phyloP scores from a whole-genome alignment of 2,113 vertebrate genomes.

The Brachypodius melanocephalos region DNA sequence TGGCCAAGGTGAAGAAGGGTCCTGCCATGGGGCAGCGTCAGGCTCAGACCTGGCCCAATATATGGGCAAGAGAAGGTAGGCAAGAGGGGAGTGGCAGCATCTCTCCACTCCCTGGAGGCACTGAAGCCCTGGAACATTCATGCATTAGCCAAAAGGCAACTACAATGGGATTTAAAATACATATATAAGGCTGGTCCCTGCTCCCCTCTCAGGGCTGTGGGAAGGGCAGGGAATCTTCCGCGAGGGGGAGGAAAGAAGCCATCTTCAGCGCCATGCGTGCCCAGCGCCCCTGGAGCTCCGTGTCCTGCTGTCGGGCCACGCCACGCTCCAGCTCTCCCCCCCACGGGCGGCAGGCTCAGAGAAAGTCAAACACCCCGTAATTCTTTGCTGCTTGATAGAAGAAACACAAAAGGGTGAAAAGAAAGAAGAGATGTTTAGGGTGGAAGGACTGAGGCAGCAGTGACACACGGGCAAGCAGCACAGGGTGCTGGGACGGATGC shows the following conservation, averaged over 20 bases:
- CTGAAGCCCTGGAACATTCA: constrained; percentile 63
- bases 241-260: constrained; percentile 54
- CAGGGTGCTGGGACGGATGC: constrained; percentile 44
- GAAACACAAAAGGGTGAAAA: constrained; percentile 77
- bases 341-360: constrained; percentile 75
- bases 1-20: background rate
- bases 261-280: constrained; percentile 53
- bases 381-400: constrained; percentile 83
- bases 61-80: background rate
- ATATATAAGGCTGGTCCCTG: constrained; percentile 30
- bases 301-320: constrained; percentile 61
- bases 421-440: constrained; percentile 77
- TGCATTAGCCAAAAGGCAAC: constrained; percentile 20
- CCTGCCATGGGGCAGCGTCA: background rate
- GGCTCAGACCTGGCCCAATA: background rate
- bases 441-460: constrained; percentile 35
- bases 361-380: constrained; percentile 87
- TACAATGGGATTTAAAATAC: background rate
- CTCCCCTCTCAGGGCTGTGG: constrained; percentile 38
- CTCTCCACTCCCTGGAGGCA: constrained; percentile 12
- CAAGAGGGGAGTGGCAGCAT: background rate
- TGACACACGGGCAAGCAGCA: constrained; percentile 63
- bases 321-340: constrained; percentile 61
- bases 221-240: constrained; percentile 35
- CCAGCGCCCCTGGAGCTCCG: constrained; percentile 55